Conservation (phyloP, 2,888 invertebrate species). For the Netelia virgata region DNA sequence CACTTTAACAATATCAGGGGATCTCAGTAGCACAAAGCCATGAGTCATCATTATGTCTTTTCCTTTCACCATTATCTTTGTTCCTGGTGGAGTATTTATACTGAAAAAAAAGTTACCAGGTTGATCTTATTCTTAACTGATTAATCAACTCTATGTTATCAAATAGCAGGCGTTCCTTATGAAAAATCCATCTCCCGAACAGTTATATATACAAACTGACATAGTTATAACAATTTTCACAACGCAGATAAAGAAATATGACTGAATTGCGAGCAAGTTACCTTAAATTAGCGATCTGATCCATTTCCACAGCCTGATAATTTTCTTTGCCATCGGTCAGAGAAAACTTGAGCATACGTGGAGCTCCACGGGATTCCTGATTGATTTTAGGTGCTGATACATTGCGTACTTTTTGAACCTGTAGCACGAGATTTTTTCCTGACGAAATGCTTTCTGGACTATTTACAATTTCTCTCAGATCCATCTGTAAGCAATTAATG, state of each 20-base stretch:
- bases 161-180: no score
- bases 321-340: constrained; percentile 94
- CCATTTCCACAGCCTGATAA: constrained; percentile 92
- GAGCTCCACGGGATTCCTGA: constrained; percentile 93
- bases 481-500: constrained; percentile 86
- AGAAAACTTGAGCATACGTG: constrained; percentile 93
- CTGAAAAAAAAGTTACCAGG: constrained; percentile 79
- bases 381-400: constrained; percentile 96
- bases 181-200: no score
- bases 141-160: no score
- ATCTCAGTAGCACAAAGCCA: constrained; percentile 90
- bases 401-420: constrained; percentile 95
- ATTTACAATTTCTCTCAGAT: constrained; percentile 93
- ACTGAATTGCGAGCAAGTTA: constrained; percentile 57
- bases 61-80: constrained; percentile 89
- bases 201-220: no score
- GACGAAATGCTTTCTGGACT: constrained; percentile 81
- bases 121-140: not conserved
- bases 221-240: no score
- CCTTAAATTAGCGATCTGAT: constrained; percentile 89
- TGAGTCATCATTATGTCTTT: constrained; percentile 88
- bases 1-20: constrained; percentile 88
- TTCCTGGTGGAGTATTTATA: constrained; percentile 95
- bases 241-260: no score
- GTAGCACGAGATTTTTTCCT: constrained; percentile 88